Conservation (phyloP, 2,113 vertebrate genomes). For the Onychorhynchus coronatus region DNA sequence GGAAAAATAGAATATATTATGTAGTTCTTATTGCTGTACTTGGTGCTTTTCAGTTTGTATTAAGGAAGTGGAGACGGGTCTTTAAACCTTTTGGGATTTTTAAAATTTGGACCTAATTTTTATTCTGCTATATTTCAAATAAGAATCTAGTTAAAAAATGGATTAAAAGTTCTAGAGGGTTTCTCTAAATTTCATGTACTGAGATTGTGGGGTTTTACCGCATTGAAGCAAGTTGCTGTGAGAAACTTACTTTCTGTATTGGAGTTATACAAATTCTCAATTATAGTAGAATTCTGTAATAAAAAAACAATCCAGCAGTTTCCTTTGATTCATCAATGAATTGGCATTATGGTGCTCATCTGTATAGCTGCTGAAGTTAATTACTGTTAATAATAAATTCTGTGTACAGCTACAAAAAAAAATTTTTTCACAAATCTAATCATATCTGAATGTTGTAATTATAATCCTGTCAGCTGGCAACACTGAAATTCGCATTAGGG, state of each 20-base stretch:
- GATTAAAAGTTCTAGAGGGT: not conserved
- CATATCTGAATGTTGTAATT: not conserved
- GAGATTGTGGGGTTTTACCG: not conserved
- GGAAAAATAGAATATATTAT: not conserved
- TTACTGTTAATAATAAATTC: not conserved
- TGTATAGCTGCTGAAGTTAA: not conserved
- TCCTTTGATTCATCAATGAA: not conserved
- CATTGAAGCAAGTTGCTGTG: not conserved
- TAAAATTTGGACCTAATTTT: not conserved
- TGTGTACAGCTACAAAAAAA: not conserved
- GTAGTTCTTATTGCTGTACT: not conserved
- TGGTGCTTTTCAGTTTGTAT: not conserved
- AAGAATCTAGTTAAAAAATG: not conserved
- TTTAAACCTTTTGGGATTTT: not conserved
- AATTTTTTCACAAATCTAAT: not conserved
- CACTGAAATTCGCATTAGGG: not conserved
- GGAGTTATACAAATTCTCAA: not conserved
- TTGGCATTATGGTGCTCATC: not conserved
- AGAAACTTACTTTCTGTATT: not conserved
- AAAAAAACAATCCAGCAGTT: not conserved
- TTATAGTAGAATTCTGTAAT: not conserved
- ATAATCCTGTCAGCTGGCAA: not conserved
- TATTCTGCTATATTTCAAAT: not conserved
- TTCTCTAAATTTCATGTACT: not conserved
- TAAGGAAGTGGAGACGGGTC: not conserved